Conservation (phyloP, 2,888 invertebrate genomes). For the Phania funesta region DNA sequence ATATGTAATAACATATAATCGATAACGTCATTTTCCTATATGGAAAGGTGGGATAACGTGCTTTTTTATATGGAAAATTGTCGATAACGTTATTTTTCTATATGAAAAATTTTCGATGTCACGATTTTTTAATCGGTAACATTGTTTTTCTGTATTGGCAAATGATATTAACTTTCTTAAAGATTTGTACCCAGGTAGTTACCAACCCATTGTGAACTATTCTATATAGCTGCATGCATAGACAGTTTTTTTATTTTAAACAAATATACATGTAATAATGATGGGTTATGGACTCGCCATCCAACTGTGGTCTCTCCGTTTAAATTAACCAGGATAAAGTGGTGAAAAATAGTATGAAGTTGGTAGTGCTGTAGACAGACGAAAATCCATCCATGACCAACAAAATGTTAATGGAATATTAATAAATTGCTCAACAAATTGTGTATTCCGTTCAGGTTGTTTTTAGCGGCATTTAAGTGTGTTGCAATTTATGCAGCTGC, state of each 20-base stretch:
- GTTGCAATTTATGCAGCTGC: slow-evolving; percentile 65
- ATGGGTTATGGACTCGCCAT: slow-evolving; percentile 22
- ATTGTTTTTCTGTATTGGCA: no score
- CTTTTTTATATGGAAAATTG: no score
- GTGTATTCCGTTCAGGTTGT: slow-evolving; percentile 73
- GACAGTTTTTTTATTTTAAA: slow-evolving; percentile 26
- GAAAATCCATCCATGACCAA: slow-evolving; percentile 56
- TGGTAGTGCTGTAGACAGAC: neutral
- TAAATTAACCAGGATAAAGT: slow-evolving; percentile 9
- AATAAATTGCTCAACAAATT: slow-evolving; percentile 76
- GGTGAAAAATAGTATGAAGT: slow-evolving; percentile 1
- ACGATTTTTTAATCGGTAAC: no score
- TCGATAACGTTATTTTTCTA: no score
- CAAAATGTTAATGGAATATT: slow-evolving; percentile 76
- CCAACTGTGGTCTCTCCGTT: slow-evolving; percentile 10
- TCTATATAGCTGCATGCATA: slow-evolving; percentile 11
- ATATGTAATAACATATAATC: no score
- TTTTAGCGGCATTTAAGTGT: slow-evolving; percentile 57
- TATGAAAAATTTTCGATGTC: no score
- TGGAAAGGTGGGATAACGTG: no score
- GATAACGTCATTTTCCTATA: no score
- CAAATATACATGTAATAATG: slow-evolving; percentile 47
- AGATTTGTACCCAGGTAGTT: no score
- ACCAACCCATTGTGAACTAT: slow-evolving; percentile 11
- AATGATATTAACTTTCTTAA: no score